Evolutionary conservation across 2,113 vertebrate genomes (phyloP).

Genomic region (Spea bombifrons): DNA sequence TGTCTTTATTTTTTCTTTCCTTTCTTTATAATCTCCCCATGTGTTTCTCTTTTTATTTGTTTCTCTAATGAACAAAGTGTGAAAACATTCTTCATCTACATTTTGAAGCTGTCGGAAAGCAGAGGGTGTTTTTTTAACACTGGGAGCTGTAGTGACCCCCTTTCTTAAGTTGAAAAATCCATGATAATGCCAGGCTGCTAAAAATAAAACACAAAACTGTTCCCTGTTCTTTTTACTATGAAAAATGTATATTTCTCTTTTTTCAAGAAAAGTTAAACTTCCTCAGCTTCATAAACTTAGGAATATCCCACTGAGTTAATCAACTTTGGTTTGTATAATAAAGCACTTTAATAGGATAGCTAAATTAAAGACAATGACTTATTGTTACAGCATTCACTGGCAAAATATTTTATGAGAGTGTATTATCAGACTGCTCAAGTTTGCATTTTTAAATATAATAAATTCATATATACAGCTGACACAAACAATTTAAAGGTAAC

Average conservation of each 20-base stretch:
- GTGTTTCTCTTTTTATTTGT: too few relatives aligned
- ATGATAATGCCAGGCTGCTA: too few relatives aligned
- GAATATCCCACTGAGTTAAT: slow-evolving; percentile 47
- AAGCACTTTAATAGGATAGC: slow-evolving; percentile 47
- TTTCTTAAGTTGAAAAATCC: too few relatives aligned
- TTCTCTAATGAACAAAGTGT: too few relatives aligned
- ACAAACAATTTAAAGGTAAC: slow-evolving; percentile 26
- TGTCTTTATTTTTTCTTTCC: too few relatives aligned
- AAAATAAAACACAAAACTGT: too few relatives aligned
- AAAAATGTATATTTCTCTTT: background rate
- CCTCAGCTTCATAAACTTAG: slow-evolving; percentile 44
- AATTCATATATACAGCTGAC: slow-evolving; percentile 3
- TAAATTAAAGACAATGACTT: slow-evolving; percentile 49
- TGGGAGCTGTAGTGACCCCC: too few relatives aligned
- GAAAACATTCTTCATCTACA: too few relatives aligned
- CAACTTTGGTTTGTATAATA: slow-evolving; percentile 44
- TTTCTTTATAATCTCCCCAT: too few relatives aligned
- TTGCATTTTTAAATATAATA: slow-evolving; percentile 31
- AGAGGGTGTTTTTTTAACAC: too few relatives aligned
- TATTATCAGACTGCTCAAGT: slow-evolving; percentile 34
- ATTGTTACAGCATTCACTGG: slow-evolving; percentile 43
- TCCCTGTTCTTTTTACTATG: too few relatives aligned
- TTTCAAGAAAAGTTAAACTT: slow-evolving; percentile 22
- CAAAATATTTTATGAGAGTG: slow-evolving; percentile 43
- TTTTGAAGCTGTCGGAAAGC: too few relatives aligned